Evolutionary conservation across 2,888 invertebrate species (phyloP), one percentile per base, ranked within the genome.

Genomic region (Gari tellinella): DNA sequence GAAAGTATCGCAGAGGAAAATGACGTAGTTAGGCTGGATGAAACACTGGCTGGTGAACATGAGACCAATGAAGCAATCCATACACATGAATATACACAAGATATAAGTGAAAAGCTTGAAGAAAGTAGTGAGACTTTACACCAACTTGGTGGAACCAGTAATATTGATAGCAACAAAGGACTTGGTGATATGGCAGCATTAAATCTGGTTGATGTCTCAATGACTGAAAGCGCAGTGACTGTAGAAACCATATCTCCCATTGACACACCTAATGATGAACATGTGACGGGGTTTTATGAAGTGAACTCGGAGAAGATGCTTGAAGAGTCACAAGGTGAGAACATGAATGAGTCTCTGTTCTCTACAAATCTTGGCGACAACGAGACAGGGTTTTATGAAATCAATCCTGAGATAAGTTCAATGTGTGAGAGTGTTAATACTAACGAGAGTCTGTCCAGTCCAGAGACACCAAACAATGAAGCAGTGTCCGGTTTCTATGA

Each of bases 251-350:
- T 67, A 0, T 73, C 75, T 41, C 66, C 72, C 14, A 61, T 62
- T 23, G 80, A 76, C 25, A 70, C 73, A 31, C 72, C 79, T 4
- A 48, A 43, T 40, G 56, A 72, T 45, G 79, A 79, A 37, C 64
- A 74, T 66, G 68, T 48, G 12, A 52, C 61, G 41, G 79, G 75
- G 10, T 75, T 72, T 38, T 75, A 74, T 61, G 75, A 80, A 37
- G 55, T 74, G 5, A 72, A 75, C 57, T 72, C 69, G 43, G 75
- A 69, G 43, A 15, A n/a, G 17, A 57, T 25, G 14, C 3, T 23
- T 12, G 23, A 41, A 10, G 43, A 51, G 23, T n/a, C 2, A 25
- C 31, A 45, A 5, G 23, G 19, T 12, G 15, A 49, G 41, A 17
- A 17, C 43, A 19, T 61, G 5, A 64, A 37, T 38, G 49, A 17